These are phyloP conservation scores for Megalurothrips usitatus DNA, from an alignment of 2,888 invertebrate species.

Conservation along the genomic window DNA sequence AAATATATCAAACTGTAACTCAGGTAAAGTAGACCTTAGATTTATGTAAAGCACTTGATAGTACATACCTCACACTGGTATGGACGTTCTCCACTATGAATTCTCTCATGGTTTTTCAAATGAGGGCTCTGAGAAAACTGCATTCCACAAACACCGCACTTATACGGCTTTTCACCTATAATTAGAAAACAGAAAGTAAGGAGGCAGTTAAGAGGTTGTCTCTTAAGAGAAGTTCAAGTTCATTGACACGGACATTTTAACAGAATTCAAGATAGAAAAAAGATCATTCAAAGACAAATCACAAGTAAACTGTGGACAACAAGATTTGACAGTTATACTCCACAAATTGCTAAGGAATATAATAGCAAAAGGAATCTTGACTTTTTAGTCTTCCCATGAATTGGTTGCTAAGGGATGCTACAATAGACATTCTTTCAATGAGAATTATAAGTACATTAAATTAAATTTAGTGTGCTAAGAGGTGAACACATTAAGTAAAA, in stretches of 20 bases:
- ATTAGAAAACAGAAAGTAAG: constrained; percentile 27
- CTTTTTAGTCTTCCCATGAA: neutral
- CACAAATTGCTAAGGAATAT: too few relatives aligned
- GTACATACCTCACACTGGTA: constrained; percentile 68
- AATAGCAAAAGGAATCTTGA: neutral
- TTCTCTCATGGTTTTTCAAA: constrained; percentile 82
- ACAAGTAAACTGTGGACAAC: too few relatives aligned
- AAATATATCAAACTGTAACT: too few relatives aligned
- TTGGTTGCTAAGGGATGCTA: neutral
- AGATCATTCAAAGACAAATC: too few relatives aligned
- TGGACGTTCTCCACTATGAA: constrained; percentile 81
- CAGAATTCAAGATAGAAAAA: too few relatives aligned
- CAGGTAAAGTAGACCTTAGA: neutral
- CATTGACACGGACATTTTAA: too few relatives aligned
- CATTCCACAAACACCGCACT: constrained; percentile 84
- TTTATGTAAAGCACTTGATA: constrained; percentile 38
- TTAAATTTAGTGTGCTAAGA: too few relatives aligned
- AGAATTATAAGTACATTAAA: too few relatives aligned
- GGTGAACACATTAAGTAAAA: too few relatives aligned
- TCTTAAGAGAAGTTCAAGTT: neutral
- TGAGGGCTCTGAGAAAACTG: constrained; percentile 86
- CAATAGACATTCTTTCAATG: too few relatives aligned
- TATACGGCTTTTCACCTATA: constrained; percentile 46
- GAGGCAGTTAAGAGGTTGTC: neutral
- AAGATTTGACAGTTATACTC: too few relatives aligned